phyloP scores from a whole-genome alignment of 2,797 vertebrate species.

The Danio aesculapii region DNA sequence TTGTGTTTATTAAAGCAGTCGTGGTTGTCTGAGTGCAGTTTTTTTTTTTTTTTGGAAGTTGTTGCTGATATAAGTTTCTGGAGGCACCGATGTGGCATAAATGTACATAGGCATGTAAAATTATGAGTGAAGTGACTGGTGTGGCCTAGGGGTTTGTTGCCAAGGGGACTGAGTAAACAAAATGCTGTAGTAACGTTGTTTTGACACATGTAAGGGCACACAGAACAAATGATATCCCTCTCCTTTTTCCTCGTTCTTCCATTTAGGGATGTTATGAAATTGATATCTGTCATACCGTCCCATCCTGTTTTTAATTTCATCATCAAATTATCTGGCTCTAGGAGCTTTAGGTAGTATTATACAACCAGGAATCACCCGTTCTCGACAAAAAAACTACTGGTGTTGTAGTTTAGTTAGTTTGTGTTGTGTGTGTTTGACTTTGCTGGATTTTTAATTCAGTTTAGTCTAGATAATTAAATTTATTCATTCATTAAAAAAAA shows the following conservation, averaged over 20 bases:
- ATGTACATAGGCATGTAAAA: conserved; percentile 71
- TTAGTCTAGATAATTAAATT: not conserved
- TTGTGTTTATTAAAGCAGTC: conserved; percentile 30
- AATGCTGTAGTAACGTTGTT: conserved; percentile 81
- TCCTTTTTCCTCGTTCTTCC: conserved; percentile 41
- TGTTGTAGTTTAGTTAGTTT: not conserved
- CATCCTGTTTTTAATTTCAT: conserved; percentile 46
- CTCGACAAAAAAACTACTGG: not conserved
- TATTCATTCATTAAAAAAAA: not conserved
- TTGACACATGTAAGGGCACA: conserved; percentile 78
- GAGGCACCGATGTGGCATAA: conserved; percentile 69
- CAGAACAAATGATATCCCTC: conserved; percentile 65
- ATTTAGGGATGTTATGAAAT: conserved; percentile 48
- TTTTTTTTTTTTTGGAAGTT: conserved; percentile 40
- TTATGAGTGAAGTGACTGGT: conserved; percentile 76
- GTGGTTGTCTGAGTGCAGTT: conserved; percentile 42
- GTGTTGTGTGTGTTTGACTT: conserved; percentile 1
- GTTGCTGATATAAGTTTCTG: conserved; percentile 57
- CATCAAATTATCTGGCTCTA: conserved; percentile 9
- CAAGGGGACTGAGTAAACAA: conserved; percentile 87
- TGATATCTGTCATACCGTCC: conserved; percentile 38
- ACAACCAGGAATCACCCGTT: not conserved
- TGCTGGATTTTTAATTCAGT: conserved; percentile 11
- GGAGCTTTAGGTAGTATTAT: not conserved
- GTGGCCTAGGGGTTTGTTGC: conserved; percentile 86